These are phyloP conservation scores for Otocyon megalotis DNA, from an alignment of 2,113 vertebrate species.

Conservation along the genomic window DNA sequence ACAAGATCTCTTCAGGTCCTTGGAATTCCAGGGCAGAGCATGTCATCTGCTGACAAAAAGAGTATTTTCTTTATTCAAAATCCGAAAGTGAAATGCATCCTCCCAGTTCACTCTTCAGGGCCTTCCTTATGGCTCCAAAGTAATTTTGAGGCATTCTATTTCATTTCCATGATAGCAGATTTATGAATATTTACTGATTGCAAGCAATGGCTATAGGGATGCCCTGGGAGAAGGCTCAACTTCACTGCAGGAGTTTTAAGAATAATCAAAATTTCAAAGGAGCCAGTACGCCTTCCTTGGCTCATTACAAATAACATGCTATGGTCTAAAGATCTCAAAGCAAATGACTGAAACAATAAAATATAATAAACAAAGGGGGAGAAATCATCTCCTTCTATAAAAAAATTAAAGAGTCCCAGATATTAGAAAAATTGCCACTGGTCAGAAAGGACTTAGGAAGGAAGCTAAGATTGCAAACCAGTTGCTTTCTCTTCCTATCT, in stretches of 20 bases:
- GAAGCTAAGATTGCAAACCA: neutral
- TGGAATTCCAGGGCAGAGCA: neutral
- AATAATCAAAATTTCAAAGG: constrained; percentile 66
- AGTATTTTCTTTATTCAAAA: constrained; percentile 54
- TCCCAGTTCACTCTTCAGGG: constrained; percentile 56
- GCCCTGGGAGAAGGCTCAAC: constrained; percentile 53
- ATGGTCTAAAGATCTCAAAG: constrained; percentile 66
- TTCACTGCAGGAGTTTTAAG: constrained; percentile 54
- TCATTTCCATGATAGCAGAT: constrained; percentile 74
- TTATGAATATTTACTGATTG: constrained; percentile 80
- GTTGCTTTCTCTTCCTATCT: neutral
- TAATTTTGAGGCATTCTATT: constrained; percentile 77
- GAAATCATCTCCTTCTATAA: neutral
- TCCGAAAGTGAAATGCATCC: constrained; percentile 62
- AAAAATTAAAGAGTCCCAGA: constrained; percentile 24
- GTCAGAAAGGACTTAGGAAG: constrained; percentile 46
- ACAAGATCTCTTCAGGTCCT: neutral
- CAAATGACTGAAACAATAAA: constrained; percentile 58
- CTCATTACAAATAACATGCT: constrained; percentile 53
- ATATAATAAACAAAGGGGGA: neutral
- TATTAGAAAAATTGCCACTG: constrained; percentile 2
- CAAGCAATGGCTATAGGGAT: constrained; percentile 52
- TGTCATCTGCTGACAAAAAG: neutral
- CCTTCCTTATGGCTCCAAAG: constrained; percentile 60
- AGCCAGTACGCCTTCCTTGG: constrained; percentile 51